Base-by-base conservation (phyloP, 2,113 vertebrate genomes). In the Pleuronectes platessa region DNA sequence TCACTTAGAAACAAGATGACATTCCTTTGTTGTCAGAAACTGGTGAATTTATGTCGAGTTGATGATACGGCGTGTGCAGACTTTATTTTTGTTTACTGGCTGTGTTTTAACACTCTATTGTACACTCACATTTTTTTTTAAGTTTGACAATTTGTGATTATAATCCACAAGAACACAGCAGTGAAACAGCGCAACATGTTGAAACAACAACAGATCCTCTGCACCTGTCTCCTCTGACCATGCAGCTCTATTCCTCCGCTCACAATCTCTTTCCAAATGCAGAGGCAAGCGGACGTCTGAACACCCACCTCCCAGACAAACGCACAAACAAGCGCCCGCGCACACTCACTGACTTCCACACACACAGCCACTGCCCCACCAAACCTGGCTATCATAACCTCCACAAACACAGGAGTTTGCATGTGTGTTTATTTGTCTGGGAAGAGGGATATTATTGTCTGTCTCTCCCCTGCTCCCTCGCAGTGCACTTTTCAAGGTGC, bases 401-500 rank as follows among this genome's bases (percentile, higher is more conserved):
- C 68, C 69, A 86, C 84, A 88, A 83, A 86, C 75, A 90, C 74
- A 81, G 45, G 78, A 66, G 58, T 83, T 66, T 79, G 65, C 64
- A 49, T 61, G 59, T 70, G 60, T 68, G 71, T 62, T 42, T 74
- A 55, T 87, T 82, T 82, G 87, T 90, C 85, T 92, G 79, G 84
- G 83, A 86, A 78, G 83, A 87, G 86, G 86, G 84, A 88, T 91
- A 90, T 92, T 91, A 92, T 89, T 87, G 89, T 89, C 89, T 89
- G 79, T 82, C 83, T 78, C 84, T 88, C 88, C 84, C 82, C 73
- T 76, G 86, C 82, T 79, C 71, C 85, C 92, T 92, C 84, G 78
- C 90, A 92, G 90, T 90, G 88, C 88, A 94, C 92, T 95, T 93
- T 93, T 93, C 88, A 92, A 93, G 93, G 92, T 93, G 85, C 91